A percentile compares a stretch with the other conserved stretches of the same genome.
phyloP scores from a whole-genome alignment of 2,113 vertebrate species.

The Caranx ignobilis region DNA sequence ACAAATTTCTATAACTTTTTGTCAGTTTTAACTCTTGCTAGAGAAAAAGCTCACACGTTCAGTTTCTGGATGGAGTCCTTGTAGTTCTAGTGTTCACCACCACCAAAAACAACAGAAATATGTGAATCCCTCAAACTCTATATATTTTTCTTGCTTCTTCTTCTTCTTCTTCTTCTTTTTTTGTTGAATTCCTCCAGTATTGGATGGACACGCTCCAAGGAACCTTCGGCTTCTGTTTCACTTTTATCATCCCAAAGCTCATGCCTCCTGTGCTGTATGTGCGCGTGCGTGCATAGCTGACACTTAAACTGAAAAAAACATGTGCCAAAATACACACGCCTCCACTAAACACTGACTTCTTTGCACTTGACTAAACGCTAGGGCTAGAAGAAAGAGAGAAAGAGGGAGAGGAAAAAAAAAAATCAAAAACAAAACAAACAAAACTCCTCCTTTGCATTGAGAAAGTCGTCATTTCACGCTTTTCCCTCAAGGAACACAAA shows the following conservation, averaged over 20 bases:
- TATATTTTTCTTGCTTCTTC: too few species aligned
- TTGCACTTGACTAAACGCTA: conserved; percentile 77
- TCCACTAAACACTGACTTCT: conserved; percentile 69
- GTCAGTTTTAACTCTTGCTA: conserved; percentile 77
- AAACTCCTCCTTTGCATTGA: conserved; percentile 52
- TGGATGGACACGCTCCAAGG: conserved; percentile 41
- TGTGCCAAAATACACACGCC: conserved; percentile 76
- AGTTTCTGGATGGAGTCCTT: conserved; percentile 57
- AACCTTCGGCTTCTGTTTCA: conserved; percentile 57
- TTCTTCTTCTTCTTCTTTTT: background rate
- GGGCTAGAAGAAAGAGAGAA: conserved; percentile 69
- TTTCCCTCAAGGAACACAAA: conserved; percentile 54
- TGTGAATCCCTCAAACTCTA: conserved; percentile 26
- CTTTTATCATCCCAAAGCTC: conserved; percentile 64
- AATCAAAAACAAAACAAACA: background rate
- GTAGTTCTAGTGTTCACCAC: conserved; percentile 54
- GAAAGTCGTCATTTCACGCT: conserved; percentile 60
- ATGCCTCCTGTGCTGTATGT: conserved; percentile 69
- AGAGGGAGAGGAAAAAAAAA: background rate
- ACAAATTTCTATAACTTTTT: conserved; percentile 83
- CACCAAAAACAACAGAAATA: conserved; percentile 42
- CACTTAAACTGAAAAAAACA: conserved; percentile 50
- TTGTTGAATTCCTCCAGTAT: conserved; percentile 13
- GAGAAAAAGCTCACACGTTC: conserved; percentile 55
- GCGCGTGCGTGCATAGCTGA: conserved; percentile 63